A percentile compares a stretch with the other conserved stretches of the same genome.
These are phyloP conservation scores for Scaptodrosophila latifasciaeformis DNA, from an alignment of 2,888 invertebrate genomes.

Conservation along the genomic window DNA sequence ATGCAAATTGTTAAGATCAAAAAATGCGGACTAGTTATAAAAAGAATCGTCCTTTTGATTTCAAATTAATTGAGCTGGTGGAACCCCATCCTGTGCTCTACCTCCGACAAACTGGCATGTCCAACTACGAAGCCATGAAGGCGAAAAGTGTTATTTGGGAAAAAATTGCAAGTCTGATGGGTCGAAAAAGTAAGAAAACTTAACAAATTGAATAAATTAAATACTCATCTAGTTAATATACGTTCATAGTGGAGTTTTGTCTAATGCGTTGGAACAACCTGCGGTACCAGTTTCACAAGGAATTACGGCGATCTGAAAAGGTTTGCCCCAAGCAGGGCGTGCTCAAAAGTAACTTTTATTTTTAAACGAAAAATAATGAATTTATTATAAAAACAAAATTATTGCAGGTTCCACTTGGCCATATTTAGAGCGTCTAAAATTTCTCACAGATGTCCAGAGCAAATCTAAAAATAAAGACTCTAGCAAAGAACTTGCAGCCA, in stretches of 20 bases:
- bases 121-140: constrained; percentile 66
- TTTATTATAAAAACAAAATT: too few species aligned
- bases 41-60: constrained; percentile 69
- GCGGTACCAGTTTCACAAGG: constrained; percentile 65
- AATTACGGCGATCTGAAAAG: constrained; percentile 45
- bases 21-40: constrained; percentile 66
- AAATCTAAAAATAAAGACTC: constrained; percentile 10
- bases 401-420: constrained; percentile 67
- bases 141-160: constrained; percentile 60
- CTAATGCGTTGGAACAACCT: constrained; percentile 69
- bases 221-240: neutral
- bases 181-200: constrained; percentile 42
- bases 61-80: constrained; percentile 65
- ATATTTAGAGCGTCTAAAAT: constrained; percentile 55
- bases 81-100: constrained; percentile 62
- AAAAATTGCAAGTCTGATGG: constrained; percentile 56
- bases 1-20: too few species aligned
- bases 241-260: constrained; percentile 57
- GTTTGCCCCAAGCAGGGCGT: constrained; percentile 43
- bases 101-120: constrained; percentile 55
- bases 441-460: constrained; percentile 39
- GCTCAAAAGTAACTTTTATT: too few species aligned
- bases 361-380: too few species aligned
- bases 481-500: constrained; percentile 24
- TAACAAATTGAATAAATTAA: too few species aligned